These are phyloP conservation scores for Enteromius thamalakanensis DNA, from an alignment of 2,797 vertebrate species.

Conservation along the genomic window DNA sequence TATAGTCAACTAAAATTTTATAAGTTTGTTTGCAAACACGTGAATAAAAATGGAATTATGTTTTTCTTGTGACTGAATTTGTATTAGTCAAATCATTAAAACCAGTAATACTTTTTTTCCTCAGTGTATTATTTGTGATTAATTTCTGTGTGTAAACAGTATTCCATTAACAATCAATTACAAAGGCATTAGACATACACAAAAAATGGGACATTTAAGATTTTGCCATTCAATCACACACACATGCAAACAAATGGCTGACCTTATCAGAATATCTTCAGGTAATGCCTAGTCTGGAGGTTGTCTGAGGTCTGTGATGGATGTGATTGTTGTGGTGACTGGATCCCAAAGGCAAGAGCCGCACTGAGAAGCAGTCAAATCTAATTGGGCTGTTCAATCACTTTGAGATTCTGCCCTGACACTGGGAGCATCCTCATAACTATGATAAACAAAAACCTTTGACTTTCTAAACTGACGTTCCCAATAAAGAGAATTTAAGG, in stretches of 20 bases:
- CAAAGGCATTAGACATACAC: background rate
- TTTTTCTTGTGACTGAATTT: constrained; percentile 13
- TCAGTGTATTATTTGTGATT: background rate
- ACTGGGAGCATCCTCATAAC: constrained; percentile 8
- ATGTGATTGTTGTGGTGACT: constrained; percentile 30
- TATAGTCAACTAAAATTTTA: background rate
- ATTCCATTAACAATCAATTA: background rate
- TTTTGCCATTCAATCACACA: constrained; percentile 3
- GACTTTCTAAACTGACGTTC: background rate
- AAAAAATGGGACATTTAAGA: constrained; percentile 22
- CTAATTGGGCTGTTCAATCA: constrained; percentile 27
- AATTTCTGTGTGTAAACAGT: background rate
- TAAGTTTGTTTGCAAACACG: constrained; percentile 17
- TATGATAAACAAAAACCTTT: background rate
- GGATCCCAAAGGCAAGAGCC: background rate
- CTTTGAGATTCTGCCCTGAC: background rate
- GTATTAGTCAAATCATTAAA: constrained; percentile 23
- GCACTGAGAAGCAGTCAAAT: background rate
- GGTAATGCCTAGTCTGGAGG: background rate
- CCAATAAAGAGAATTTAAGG: constrained; percentile 11
- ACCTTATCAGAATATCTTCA: constrained; percentile 19
- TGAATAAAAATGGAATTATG: constrained; percentile 20
- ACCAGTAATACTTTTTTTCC: background rate
- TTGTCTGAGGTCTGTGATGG: constrained; percentile 19
- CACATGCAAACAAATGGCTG: constrained; percentile 4